These are phyloP conservation scores for Thereva nobilitata DNA, from an alignment of 2,888 invertebrate species.

Conservation along the genomic window DNA sequence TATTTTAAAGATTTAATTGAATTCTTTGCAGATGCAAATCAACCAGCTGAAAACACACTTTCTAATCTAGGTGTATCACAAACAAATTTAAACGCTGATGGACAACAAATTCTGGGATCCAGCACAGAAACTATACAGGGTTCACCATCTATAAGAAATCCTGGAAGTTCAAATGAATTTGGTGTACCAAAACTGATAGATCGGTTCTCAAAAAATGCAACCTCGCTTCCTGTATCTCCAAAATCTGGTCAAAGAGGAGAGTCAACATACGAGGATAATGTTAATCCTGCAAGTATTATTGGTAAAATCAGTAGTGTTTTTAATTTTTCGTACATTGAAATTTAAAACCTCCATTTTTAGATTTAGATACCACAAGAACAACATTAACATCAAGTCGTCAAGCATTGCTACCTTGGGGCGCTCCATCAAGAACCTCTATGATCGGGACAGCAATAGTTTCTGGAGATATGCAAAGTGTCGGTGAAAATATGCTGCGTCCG, in stretches of 20 bases:
- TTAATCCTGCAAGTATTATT: conserved; percentile 19
- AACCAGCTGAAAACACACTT: conserved; percentile 19
- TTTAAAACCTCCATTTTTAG: conserved; percentile 8
- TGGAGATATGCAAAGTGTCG: conserved; percentile 55
- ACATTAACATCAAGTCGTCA: conserved; percentile 57
- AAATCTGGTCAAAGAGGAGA: conserved; percentile 37
- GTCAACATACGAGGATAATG: conserved; percentile 24
- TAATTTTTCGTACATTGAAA: neutral
- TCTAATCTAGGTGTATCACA: conserved; percentile 28
- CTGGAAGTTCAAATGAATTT: conserved; percentile 32
- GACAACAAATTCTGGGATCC: conserved; percentile 34
- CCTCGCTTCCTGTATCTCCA: conserved; percentile 32
- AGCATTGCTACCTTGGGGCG: conserved; percentile 82
- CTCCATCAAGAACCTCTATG: conserved; percentile 58
- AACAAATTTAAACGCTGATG: conserved; percentile 48
- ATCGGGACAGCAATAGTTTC: conserved; percentile 51
- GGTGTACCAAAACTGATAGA: conserved; percentile 37
- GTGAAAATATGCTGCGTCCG: conserved; percentile 74
- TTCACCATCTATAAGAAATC: conserved; percentile 42
- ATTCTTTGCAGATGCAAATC: conserved; percentile 26
- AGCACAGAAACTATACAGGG: conserved; percentile 42
- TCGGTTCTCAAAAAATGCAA: conserved; percentile 39
- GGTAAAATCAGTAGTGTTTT: conserved; percentile 6
- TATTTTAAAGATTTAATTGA: neutral
- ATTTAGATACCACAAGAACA: conserved; percentile 40